phyloP scores from a whole-genome alignment of 1,140 invertebrate species.

The Pachypsylla venusta region DNA sequence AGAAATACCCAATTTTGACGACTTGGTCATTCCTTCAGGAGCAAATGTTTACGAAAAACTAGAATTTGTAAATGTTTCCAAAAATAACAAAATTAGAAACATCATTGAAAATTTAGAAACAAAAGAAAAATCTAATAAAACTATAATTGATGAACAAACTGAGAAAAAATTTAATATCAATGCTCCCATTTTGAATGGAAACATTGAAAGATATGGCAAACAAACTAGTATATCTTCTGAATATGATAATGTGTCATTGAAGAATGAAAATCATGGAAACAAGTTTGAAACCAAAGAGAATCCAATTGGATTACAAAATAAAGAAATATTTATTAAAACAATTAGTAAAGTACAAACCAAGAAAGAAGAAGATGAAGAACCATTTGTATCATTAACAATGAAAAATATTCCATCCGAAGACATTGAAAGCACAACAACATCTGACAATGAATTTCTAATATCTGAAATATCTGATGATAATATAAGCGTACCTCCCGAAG shows the following conservation, averaged over 20 bases:
- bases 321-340: background rate
- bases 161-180: background rate
- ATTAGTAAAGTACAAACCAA: background rate
- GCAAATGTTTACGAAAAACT: background rate
- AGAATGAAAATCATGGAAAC: background rate
- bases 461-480: constrained; percentile 1
- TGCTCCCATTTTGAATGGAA: background rate
- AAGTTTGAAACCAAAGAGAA: background rate
- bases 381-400: background rate
- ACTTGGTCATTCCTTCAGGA: background rate
- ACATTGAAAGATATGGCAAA: background rate
- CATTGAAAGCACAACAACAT: constrained; percentile 3
- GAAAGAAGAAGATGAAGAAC: background rate
- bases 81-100: background rate
- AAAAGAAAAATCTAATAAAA: background rate
- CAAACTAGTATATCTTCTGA: background rate
- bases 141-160: background rate
- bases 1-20: background rate
- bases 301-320: background rate
- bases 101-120: background rate
- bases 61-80: background rate
- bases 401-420: constrained; percentile 1
- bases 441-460: constrained; percentile 7
- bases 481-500: background rate
- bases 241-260: background rate